Base-by-base conservation (phyloP, 2,113 vertebrate genomes). In the Acrocephalus kingi region DNA sequence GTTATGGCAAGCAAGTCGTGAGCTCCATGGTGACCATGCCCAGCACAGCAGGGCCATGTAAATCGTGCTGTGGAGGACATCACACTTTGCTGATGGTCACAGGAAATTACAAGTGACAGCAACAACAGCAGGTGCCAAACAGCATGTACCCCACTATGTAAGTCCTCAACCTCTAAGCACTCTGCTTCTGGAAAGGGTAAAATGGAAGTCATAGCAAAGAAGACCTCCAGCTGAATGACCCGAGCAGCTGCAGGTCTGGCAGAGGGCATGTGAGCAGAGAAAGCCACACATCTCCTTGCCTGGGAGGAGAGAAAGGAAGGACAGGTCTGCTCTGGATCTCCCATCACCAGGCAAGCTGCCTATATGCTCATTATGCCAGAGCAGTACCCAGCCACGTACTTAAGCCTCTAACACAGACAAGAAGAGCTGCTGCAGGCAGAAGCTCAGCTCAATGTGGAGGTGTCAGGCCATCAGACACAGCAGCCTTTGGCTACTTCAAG, bases 301-400 rank as follows among this genome's bases (percentile, higher is more conserved):
- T 46, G 12, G 46, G 41, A 78, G 43, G 11, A 62, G 1, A 59
- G 27, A 67, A 41, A 84, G 22, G 33, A 69, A 61, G 5, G 27
- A 45, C 22, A 63, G 35, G 61, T 15, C 52, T 72, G 33, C 17
- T 55, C 52, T 62, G 74, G 71, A 43, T 84, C 61, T 84, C 31
- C 37, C 27, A 71, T n/a, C 49, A 28, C n/a, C 20, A 46, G 35
- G 48, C 31, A 82, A 74, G 48, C n/a, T 76, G 49, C 27, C 23
- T n/a, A 5, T 76, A 13, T 56, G n/a, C 51, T 33, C 51, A 54
- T n/a, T 41, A 45, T 86, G 46, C 63, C 79, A 86, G 30, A 66
- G 62, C 75, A 86, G 46, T 7, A 62, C 20, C 30, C 76, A 81
- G 49, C 25, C 61, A 59, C 0, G 0, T 25, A 48, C 0, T 0